These are phyloP conservation scores for Corbicula japonica DNA, from an alignment of 2,888 invertebrate species.

Conservation along the genomic window DNA sequence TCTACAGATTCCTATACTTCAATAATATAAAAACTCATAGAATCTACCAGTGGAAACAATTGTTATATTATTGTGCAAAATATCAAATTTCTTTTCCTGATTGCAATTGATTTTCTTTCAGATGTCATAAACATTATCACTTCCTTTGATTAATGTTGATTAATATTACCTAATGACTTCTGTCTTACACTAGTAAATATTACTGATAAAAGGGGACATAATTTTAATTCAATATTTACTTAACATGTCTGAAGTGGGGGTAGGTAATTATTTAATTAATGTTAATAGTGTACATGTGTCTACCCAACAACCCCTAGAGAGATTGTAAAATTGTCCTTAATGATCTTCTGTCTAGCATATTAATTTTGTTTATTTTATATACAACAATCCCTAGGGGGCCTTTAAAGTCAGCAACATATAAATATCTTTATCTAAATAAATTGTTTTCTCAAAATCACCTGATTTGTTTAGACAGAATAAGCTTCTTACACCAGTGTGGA, in stretches of 20 bases:
- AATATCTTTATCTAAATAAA: background rate
- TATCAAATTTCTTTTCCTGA: too few species aligned
- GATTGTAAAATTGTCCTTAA: background rate
- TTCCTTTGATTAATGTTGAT: too few species aligned
- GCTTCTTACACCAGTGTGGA: constrained; percentile 9
- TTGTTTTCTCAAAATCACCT: constrained; percentile 1
- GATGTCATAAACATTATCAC: too few species aligned
- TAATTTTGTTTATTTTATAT: constrained; percentile 37
- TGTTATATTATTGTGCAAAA: too few species aligned
- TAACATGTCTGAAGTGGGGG: constrained; percentile 34
- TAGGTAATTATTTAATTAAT: constrained; percentile 36
- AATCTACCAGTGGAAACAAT: too few species aligned
- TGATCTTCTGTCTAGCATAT: constrained; percentile 22
- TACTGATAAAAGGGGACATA: too few species aligned
- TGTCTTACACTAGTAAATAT: too few species aligned
- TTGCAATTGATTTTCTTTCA: too few species aligned
- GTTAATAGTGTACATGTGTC: constrained; percentile 29
- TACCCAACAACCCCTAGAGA: constrained; percentile 4
- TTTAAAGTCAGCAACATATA: background rate
- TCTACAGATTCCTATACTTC: too few species aligned
- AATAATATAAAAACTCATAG: too few species aligned
- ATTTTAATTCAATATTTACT: constrained; percentile 41
- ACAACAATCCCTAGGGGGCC: constrained; percentile 5
- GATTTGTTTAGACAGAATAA: constrained; percentile 18
- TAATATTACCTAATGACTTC: too few species aligned